Evolutionary conservation across 2,113 vertebrate species (phyloP).

Genomic region (Petroica traversi): DNA sequence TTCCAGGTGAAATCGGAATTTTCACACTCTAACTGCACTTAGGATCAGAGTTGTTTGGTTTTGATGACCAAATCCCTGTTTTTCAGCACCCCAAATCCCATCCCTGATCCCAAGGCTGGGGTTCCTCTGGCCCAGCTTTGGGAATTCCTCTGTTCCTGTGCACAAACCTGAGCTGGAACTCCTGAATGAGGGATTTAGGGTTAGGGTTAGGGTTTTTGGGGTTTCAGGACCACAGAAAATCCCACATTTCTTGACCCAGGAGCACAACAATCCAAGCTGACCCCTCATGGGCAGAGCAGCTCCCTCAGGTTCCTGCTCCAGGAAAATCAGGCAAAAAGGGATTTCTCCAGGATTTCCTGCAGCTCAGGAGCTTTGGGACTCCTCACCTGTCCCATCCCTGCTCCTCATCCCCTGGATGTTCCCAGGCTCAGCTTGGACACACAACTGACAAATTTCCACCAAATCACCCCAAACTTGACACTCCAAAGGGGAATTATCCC

Average conservation of each 20-base stretch:
- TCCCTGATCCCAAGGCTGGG: background rate
- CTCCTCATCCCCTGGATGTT: background rate
- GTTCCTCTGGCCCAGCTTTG: background rate
- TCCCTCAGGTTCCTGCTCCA: background rate
- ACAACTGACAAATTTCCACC: background rate
- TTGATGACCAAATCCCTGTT: background rate
- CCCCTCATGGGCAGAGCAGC: accelerated
- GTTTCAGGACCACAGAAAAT: background rate
- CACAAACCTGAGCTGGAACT: background rate
- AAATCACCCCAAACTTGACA: background rate
- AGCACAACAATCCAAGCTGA: background rate
- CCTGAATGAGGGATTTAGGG: background rate
- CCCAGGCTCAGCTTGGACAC: background rate
- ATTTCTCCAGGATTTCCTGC: background rate
- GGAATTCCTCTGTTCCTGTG: background rate
- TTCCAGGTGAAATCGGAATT: accelerated
- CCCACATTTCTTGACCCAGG: background rate
- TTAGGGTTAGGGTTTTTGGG: background rate
- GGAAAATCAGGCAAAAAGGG: background rate
- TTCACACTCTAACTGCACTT: background rate
- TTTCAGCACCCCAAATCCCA: background rate
- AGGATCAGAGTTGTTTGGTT: accelerated
- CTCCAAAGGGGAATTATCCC: too few species aligned
- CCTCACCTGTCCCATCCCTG: background rate
- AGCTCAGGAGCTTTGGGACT: background rate